phyloP scores from a whole-genome alignment of 2,888 invertebrate genomes.

The Liposcelis brunnea region DNA sequence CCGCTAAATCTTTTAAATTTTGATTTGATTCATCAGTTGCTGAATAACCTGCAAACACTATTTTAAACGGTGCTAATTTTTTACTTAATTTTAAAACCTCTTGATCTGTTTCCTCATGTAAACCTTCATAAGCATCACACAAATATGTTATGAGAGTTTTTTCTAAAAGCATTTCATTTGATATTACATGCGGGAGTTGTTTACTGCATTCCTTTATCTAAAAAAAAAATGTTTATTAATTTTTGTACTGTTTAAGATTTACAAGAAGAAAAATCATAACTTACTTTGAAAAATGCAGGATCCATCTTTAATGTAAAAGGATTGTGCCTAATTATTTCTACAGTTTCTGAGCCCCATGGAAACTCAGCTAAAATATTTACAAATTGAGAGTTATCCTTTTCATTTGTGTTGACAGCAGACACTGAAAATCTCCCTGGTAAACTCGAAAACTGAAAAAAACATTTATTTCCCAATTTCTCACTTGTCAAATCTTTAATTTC shows the following conservation, averaged over 20 bases:
- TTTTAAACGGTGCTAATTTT: conserved; percentile 59
- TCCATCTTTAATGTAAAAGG: not conserved
- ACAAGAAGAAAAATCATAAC: not conserved
- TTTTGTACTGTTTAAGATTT: too few relatives aligned
- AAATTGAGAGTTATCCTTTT: conserved; percentile 25
- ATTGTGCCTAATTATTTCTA: conserved; percentile 39
- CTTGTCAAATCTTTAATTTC: conserved; percentile 6
- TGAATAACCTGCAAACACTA: conserved; percentile 38
- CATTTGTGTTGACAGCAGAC: conserved; percentile 34
- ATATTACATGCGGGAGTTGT: conserved; percentile 26
- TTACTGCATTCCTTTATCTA: conserved; percentile 27
- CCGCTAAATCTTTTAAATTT: conserved; percentile 3
- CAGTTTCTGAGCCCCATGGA: conserved; percentile 38
- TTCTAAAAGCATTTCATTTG: conserved; percentile 33
- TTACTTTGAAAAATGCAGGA: not conserved
- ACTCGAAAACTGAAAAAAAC: conserved; percentile 38
- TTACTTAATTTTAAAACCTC: conserved; percentile 42
- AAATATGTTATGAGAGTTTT: conserved; percentile 35
- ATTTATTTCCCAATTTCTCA: conserved; percentile 10
- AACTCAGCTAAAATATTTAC: conserved; percentile 49
- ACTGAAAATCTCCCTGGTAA: conserved; percentile 52
- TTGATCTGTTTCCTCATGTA: conserved; percentile 16
- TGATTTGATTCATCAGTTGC: conserved; percentile 4
- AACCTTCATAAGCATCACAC: conserved; percentile 38
- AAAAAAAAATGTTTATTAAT: conserved; percentile 5